Base-by-base conservation (phyloP, 1,140 invertebrate species). In the Physella acuta region DNA sequence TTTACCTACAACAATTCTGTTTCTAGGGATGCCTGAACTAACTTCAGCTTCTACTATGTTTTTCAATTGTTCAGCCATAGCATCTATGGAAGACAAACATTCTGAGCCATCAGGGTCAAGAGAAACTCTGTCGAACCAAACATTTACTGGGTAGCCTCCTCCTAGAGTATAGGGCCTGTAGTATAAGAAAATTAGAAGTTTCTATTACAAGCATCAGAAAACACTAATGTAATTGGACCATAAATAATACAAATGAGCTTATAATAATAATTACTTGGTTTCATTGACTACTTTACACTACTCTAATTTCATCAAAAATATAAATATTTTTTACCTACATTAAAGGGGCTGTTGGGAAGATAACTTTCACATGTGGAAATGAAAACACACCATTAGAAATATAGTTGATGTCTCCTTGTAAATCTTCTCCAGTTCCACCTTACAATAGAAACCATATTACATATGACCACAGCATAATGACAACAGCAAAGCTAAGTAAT, bases 291-390 rank as follows among this genome's bases (percentile, higher is more conserved):
- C n/a, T n/a, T n/a, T n/a, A n/a, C n/a, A n/a, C n/a, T n/a, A n/a
- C n/a, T n/a, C n/a, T n/a, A n/a, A n/a, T n/a, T n/a, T n/a, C n/a
- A n/a, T n/a, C n/a, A n/a, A n/a, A n/a, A n/a, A n/a, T n/a, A n/a
- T n/a, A n/a, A n/a, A n/a, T n/a, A n/a, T n/a, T n/a, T n/a, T n/a
- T 5, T 34, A 65, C 62, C 53, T 65, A 65, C 62, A 31, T 17
- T 34, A 65, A 33, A 28, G 62, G 62, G 2, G 62, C 62, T 4
- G 62, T 65, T 65, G 62, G 62, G 33, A 65, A 65, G 30, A 65
- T n/a, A n/a, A 65, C 44, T 24, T 44, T 65, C 20, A 53, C 26
- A 24, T 65, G 62, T 2, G 62, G 62, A 52, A 65, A 65, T 24
- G n/a, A 17, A 34, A 65, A 52, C 30, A 52, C 49, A 34, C 44